A percentile compares a stretch with the other conserved stretches of the same genome.
phyloP scores from a whole-genome alignment of 2,113 vertebrate species.

The Cyanocitta stelleri region DNA sequence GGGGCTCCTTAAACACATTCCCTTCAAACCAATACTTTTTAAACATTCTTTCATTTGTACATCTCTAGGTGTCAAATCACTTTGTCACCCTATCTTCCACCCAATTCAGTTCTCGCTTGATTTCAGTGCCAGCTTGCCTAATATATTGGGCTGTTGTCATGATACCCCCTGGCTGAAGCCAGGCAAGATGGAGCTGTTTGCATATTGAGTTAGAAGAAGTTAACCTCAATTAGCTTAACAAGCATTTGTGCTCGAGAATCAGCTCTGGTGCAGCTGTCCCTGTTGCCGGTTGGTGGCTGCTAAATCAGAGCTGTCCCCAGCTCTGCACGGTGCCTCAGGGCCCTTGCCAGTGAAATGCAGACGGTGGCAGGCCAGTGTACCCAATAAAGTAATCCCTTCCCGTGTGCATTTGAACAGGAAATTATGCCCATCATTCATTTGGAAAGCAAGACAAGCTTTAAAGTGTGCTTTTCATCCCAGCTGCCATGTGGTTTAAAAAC shows the following conservation, averaged over 20 bases:
- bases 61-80: neutral
- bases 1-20: neutral
- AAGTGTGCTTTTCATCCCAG: neutral
- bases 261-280: neutral
- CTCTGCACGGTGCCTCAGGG: neutral
- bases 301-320: neutral
- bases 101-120: neutral
- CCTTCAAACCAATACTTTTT: neutral
- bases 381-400: neutral
- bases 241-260: neutral
- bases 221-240: slow-evolving; percentile 2
- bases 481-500: neutral
- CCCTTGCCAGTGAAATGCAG: neutral
- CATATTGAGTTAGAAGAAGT: neutral
- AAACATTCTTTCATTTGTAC: neutral
- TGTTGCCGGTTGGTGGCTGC: neutral
- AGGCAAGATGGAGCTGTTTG: neutral
- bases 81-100: neutral
- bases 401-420: neutral
- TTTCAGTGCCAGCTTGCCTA: neutral
- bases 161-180: neutral
- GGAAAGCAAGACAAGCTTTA: neutral
- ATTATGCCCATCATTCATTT: neutral
- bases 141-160: neutral
- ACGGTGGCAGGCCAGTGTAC: neutral